phyloP scores from a whole-genome alignment of 2,113 vertebrate genomes.

The Mobula birostris region DNA sequence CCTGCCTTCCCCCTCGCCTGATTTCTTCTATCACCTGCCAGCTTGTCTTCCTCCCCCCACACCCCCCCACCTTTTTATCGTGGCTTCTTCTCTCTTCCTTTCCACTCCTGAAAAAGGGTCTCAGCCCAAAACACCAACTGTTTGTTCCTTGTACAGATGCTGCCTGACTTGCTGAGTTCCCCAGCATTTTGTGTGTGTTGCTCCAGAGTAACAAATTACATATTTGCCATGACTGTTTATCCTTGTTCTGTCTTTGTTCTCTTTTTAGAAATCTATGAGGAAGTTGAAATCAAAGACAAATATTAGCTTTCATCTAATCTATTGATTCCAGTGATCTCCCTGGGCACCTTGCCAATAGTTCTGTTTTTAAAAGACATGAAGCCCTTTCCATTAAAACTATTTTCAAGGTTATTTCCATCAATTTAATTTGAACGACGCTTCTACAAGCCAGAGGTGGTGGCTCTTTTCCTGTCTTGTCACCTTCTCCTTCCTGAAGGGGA shows the following conservation, averaged over 20 bases:
- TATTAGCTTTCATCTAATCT: slow-evolving; percentile 6
- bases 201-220: background rate
- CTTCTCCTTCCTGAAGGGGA: background rate
- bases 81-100: no score
- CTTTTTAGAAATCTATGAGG: background rate
- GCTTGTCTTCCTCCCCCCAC: no score
- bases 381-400: background rate
- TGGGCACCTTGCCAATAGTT: background rate
- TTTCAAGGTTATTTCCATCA: background rate
- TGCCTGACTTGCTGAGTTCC: no score
- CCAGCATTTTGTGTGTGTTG: no score
- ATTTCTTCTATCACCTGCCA: no score
- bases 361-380: background rate
- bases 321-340: background rate
- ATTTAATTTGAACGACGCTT: background rate
- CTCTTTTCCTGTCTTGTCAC: background rate
- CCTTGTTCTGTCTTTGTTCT: background rate
- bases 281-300: background rate
- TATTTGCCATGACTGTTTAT: background rate
- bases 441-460: background rate
- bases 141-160: no score
- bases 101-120: no score
- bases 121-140: no score
- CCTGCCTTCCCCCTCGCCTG: no score
- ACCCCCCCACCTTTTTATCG: no score